Percentiles rank a stretch among this genome's conserved stretches.
These are phyloP conservation scores for Micromussa lordhowensis DNA, from an alignment of 92 coral and sea anemone species.

Conservation along the genomic window DNA sequence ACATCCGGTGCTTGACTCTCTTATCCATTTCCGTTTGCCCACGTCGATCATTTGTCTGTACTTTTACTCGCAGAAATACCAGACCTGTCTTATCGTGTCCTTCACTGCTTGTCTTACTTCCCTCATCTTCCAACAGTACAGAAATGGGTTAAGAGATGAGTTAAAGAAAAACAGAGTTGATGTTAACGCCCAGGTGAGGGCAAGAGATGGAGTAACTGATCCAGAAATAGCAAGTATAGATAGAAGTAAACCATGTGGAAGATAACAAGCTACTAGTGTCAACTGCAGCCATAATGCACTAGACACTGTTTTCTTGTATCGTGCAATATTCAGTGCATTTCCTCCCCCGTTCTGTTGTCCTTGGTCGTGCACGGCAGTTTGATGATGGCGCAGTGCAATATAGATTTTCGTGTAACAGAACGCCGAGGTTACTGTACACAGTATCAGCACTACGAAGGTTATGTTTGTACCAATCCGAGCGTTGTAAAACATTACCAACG, in stretches of 20 bases:
- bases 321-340: background rate
- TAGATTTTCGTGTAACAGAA: background rate
- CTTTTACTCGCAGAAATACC: background rate
- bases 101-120: background rate
- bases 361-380: background rate
- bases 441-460: background rate
- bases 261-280: background rate
- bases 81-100: background rate
- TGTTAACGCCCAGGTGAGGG: background rate
- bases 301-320: background rate
- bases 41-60: too few species aligned
- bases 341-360: background rate
- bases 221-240: too few species aligned
- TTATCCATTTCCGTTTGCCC: too few species aligned
- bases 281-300: background rate
- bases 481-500: too few species aligned
- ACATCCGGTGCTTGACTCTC: too few species aligned
- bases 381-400: background rate
- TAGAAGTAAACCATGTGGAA: background rate
- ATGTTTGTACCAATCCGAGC: background rate
- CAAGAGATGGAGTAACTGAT: background rate
- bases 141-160: background rate
- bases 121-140: background rate
- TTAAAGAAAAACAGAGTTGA: background rate
- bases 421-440: background rate